A percentile compares a stretch with the other conserved stretches of the same genome.
Conservation (phyloP, 2,797 vertebrate species). For the Peromyscus melanophrys region DNA sequence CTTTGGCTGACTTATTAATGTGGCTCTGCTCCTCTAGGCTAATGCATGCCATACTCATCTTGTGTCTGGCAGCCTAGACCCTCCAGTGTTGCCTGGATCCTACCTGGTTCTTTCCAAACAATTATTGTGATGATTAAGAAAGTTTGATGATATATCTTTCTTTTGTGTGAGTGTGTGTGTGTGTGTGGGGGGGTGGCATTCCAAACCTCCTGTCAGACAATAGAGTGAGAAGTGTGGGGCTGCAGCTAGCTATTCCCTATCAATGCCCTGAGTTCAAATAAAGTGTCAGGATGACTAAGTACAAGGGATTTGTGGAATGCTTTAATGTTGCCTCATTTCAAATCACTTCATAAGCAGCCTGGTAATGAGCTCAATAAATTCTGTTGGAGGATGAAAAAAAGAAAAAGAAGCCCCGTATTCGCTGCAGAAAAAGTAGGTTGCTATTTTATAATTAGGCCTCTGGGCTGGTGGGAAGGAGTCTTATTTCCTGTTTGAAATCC, state of each 20-base stretch:
- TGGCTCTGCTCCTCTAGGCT: conserved; percentile 73
- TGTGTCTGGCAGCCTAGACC: conserved; percentile 81
- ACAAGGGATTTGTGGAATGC: conserved; percentile 93
- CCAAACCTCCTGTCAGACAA: conserved; percentile 92
- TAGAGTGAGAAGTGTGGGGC: conserved; percentile 90
- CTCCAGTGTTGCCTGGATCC: conserved; percentile 84
- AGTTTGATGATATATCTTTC: conserved; percentile 91
- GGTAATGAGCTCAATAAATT: conserved; percentile 95
- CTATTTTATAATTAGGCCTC: conserved; percentile 94
- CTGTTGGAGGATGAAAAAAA: conserved; percentile 85
- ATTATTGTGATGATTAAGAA: conserved; percentile 92
- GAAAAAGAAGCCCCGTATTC: conserved; percentile 85
- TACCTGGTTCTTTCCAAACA: conserved; percentile 87
- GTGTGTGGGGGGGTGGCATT: conserved; percentile 65
- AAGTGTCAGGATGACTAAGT: conserved; percentile 96
- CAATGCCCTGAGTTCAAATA: conserved; percentile 95
- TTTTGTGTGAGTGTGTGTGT: no score
- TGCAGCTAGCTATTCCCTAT: conserved; percentile 92
- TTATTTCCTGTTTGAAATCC: conserved; percentile 91
- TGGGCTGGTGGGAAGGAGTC: conserved; percentile 90
- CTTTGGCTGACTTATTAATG: conserved; percentile 80
- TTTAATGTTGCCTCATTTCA: conserved; percentile 94
- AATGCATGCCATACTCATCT: conserved; percentile 73
- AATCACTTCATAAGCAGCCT: conserved; percentile 93
- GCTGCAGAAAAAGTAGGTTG: conserved; percentile 89